A percentile compares a stretch with the other conserved stretches of the same genome.
Conservation (phyloP, 2,797 vertebrate species). For the Rousettus madagascariensis region DNA sequence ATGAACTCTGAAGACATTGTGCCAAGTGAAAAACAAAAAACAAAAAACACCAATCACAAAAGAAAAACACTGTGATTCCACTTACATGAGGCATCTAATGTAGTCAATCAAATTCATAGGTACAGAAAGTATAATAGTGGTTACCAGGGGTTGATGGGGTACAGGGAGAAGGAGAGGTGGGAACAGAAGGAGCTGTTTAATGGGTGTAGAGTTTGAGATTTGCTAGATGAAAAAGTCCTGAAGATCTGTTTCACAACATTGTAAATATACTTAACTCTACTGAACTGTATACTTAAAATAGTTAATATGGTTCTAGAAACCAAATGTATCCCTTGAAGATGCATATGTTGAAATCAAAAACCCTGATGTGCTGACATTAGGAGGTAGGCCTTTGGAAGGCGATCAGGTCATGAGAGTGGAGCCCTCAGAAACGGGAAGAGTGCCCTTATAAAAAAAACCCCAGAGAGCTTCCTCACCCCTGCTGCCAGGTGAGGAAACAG, state of each 20-base stretch:
- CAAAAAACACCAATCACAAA: neutral
- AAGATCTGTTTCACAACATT: neutral
- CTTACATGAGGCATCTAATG: neutral
- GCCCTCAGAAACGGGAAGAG: neutral
- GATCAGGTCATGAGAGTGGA: neutral
- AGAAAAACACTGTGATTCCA: neutral
- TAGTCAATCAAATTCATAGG: neutral
- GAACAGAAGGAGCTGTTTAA: neutral
- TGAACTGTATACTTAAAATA: neutral
- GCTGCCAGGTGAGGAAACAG: neutral
- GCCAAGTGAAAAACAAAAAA: neutral
- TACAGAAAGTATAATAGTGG: neutral
- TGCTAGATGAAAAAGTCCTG: neutral
- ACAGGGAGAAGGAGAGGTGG: fast-evolving
- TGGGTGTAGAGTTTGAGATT: neutral
- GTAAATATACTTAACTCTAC: neutral
- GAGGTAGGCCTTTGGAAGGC: neutral
- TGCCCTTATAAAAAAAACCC: neutral
- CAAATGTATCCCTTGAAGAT: neutral
- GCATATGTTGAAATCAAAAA: neutral
- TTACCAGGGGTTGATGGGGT: neutral
- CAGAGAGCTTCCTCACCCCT: neutral
- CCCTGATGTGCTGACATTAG: neutral
- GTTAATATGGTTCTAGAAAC: neutral
- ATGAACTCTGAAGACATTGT: neutral